Base-by-base conservation (phyloP, 2,797 vertebrate genomes). In the Coranthus polyacanthus region DNA sequence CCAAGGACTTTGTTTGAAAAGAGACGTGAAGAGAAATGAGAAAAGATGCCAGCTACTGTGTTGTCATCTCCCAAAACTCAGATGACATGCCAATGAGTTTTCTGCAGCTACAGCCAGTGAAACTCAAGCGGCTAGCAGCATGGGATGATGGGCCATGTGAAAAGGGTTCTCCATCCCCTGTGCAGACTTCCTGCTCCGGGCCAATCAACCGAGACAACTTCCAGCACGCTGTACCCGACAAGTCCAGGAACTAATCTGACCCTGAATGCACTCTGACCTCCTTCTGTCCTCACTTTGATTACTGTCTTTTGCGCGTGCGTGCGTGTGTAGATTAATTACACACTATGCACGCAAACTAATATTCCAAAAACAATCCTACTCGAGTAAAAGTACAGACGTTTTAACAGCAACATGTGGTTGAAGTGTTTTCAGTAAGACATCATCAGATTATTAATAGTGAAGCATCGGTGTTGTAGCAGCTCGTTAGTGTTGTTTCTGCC, bases 111-210 rank as follows among this genome's bases (percentile, higher is more conserved):
- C 0, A 41, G 80, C 64, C 78, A 70, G 60, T 18, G 12, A 32
- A 18, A 16, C 45, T 64, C 59, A 42, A 65, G 64, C 56, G 13
- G 64, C 20, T 9, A 69, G 73, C 81, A 75, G 86, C 78, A 22
- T 46, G 78, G 57, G 57, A 50, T 65, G 74, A 66, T 49, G 61
- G 72, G 11, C 10, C 50, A 58, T 58, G 26, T 85, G 67, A 84
- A 83, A 81, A 65, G 75, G 18, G 11, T 22, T 50, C 34, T 65
- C 6, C 72, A 63, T 72, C 68, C 51, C 74, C 53, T 12, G 58
- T 47, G 36, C 26, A 42, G 65, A 72, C 80, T 85, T 90, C 80
- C 83, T 86, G 72, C 65, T 82, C 73, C 8, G 32, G 67, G 71
- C 61, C 80, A 70, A 61, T 71, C 68, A 66, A 15, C 55, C 42